These are phyloP conservation scores for Amphiprion ocellaris DNA, from an alignment of 2,113 vertebrate species.

Conservation along the genomic window DNA sequence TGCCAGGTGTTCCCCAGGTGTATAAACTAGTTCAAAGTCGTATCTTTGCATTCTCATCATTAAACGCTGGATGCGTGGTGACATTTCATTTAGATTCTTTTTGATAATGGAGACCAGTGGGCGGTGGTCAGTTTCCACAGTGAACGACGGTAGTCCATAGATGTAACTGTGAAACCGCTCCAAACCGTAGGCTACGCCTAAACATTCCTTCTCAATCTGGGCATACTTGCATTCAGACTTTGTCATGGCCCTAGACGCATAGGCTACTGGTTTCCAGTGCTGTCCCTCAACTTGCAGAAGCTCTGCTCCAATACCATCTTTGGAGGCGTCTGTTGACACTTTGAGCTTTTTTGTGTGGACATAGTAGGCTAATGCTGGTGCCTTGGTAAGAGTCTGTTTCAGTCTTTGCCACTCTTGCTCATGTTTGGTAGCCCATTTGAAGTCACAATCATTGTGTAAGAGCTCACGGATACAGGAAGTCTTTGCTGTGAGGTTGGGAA, in stretches of 20 bases:
- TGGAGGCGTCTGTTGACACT: slow-evolving; percentile 15
- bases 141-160: not conserved
- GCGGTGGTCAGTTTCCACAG: not conserved
- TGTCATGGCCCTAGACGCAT: not conserved
- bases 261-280: slow-evolving; percentile 26
- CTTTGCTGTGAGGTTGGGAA: not conserved
- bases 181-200: not conserved
- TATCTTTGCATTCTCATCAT: too few relatives aligned
- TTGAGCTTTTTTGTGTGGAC: slow-evolving; percentile 7
- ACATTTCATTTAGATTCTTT: too few relatives aligned
- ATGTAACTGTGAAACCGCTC: not conserved
- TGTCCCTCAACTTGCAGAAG: slow-evolving; percentile 18
- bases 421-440: not conserved
- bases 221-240: slow-evolving; percentile 3
- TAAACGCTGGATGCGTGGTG: too few relatives aligned
- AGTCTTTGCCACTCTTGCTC: not conserved
- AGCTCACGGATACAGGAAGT: not conserved
- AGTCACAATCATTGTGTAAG: not conserved
- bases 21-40: too few relatives aligned
- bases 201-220: not conserved
- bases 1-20: too few relatives aligned
- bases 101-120: too few relatives aligned
- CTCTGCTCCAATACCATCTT: slow-evolving; percentile 13
- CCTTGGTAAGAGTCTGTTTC: not conserved
- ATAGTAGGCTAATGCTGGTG: slow-evolving; percentile 1